Evolutionary conservation across 2,113 vertebrate species (phyloP), one percentile per base, ranked within the genome.

Genomic region (Phycodurus eques): DNA sequence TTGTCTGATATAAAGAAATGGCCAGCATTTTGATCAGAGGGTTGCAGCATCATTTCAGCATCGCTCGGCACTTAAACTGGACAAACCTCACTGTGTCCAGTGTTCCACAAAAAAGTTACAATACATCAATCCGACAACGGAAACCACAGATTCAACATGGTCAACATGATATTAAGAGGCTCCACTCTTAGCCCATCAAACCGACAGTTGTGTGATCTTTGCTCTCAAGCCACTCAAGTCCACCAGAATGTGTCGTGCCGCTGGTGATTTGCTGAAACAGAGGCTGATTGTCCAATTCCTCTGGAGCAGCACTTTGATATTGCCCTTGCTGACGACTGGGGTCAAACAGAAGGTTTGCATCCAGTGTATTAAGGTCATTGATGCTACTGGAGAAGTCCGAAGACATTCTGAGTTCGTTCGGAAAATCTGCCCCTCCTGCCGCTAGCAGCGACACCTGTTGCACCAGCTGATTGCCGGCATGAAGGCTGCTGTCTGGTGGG

Each of bases 141-240:
- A 31, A 78, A 72, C 70, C 51, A 74, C 33, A 79, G 49, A 65
- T 65, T 62, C 19, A 72, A 68, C 72, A 75, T 76, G 71, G 79
- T 83, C 69, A 81, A 85, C 72, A 74, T 54, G 56, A 81, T 39
- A 6, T 90, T 90, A 90, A 92, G 88, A 61, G 66, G 12, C 87
- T 81, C 80, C 27, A 3, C 51, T 46, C 31, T 96, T 93, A 99
- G 90, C 98, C 96, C 94, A 99, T 93, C 94, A 99, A 94, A 89
- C 98, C 98, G 88, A 99, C 97, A 82, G 96, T 92, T 83, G 96
- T 92, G 87, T 99, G 96, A 92, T 99, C 98, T 92, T 99, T 99
- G 90, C 93, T 99, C 85, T 99, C 98, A 82, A 99, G 93, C 98
- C 98, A 99, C 78, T 99, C 97, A 82, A 98, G 98, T 84, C 95